Evolutionary conservation across 1,140 invertebrate species (phyloP).

Genomic region (Bombus waltoni): DNA sequence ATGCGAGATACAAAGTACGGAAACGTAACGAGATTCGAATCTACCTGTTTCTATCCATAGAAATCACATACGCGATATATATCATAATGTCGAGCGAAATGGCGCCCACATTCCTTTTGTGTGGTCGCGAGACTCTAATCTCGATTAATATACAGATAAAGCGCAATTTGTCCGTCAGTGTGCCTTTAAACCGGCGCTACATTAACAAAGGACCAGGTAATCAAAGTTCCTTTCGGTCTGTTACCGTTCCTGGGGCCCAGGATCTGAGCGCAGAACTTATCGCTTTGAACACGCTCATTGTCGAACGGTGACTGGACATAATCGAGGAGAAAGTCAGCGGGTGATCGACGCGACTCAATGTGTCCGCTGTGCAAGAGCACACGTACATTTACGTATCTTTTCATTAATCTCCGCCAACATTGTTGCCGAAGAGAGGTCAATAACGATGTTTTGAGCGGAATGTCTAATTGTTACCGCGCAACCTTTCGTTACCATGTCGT

Average conservation of each 20-base stretch:
- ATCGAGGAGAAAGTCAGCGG: slow-evolving; percentile 73
- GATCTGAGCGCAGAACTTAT: slow-evolving; percentile 54
- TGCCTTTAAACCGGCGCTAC: slow-evolving; percentile 54
- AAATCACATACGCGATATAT: neutral
- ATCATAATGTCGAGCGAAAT: slow-evolving; percentile 2
- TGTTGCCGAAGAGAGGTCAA: slow-evolving; percentile 24
- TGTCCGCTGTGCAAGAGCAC: slow-evolving; percentile 45
- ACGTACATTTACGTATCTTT: slow-evolving; percentile 54
- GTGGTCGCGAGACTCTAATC: slow-evolving; percentile 37
- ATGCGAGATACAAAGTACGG: neutral
- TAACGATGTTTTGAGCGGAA: slow-evolving; percentile 58
- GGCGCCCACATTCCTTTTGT: slow-evolving; percentile 53
- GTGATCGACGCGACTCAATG: slow-evolving; percentile 74
- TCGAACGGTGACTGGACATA: slow-evolving; percentile 75
- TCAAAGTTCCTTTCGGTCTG: slow-evolving; percentile 71
- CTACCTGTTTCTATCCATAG: slow-evolving; percentile 10
- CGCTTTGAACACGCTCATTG: slow-evolving; percentile 72
- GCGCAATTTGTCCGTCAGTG: slow-evolving; percentile 68
- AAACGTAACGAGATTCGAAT: slow-evolving; percentile 8
- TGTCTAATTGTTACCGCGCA: slow-evolving; percentile 50
- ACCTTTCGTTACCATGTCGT: slow-evolving; percentile 14
- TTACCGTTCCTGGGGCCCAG: slow-evolving; percentile 57
- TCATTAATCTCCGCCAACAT: slow-evolving; percentile 34
- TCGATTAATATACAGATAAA: slow-evolving; percentile 69
- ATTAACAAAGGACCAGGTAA: slow-evolving; percentile 74